Conservation (phyloP, 2,113 vertebrate genomes). For the Periophthalmus modestus region DNA sequence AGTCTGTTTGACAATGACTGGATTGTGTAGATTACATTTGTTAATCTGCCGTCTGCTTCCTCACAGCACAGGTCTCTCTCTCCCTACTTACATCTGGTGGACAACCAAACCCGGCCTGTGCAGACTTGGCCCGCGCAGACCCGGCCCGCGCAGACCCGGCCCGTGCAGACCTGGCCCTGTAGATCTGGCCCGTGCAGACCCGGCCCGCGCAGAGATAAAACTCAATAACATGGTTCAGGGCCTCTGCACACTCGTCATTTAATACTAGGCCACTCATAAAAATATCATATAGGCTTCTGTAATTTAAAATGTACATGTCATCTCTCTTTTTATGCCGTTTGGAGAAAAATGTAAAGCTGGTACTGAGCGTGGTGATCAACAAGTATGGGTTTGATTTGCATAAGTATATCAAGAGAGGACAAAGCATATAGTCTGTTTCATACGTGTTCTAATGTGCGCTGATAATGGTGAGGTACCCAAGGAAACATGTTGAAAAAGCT, state of each 20-base stretch:
- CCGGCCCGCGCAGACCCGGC: slow-evolving; percentile 52
- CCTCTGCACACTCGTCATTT: too few species aligned
- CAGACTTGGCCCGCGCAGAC: slow-evolving; percentile 46
- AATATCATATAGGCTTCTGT: slow-evolving; percentile 62
- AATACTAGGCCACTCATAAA: slow-evolving; percentile 75
- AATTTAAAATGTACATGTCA: slow-evolving; percentile 59
- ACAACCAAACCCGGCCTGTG: slow-evolving; percentile 6
- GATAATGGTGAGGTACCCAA: background rate
- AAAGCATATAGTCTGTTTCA: background rate
- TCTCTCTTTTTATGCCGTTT: slow-evolving; percentile 28
- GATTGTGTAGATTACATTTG: slow-evolving; percentile 64
- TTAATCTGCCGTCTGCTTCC: slow-evolving; percentile 61
- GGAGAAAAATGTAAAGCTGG: slow-evolving; percentile 19
- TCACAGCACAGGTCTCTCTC: slow-evolving; percentile 56
- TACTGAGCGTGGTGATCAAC: background rate
- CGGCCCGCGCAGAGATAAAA: slow-evolving; percentile 58
- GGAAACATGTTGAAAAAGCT: too few species aligned
- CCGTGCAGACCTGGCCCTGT: too few species aligned
- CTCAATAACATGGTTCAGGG: slow-evolving; percentile 70
- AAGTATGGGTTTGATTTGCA: background rate
- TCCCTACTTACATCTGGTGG: slow-evolving; percentile 66
- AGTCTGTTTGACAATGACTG: too few species aligned
- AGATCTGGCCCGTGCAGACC: too few species aligned
- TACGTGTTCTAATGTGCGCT: background rate
- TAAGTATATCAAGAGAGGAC: background rate